phyloP scores from a whole-genome alignment of 2,888 invertebrate species.

The Apoderus coryli region DNA sequence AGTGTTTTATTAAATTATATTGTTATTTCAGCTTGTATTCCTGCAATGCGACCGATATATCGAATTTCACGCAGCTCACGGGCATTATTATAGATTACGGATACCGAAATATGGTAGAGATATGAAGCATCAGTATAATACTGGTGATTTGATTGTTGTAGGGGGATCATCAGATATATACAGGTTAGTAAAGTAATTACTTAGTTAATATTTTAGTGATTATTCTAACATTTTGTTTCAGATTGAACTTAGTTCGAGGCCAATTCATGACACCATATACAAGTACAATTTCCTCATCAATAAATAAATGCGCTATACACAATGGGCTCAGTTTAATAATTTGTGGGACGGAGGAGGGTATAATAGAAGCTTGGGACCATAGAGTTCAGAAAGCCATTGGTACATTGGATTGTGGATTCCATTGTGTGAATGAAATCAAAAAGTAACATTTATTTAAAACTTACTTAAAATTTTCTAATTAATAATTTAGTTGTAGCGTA shows the following conservation, averaged over 20 bases:
- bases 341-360: constrained; percentile 80
- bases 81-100: constrained; percentile 76
- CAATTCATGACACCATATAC: constrained; percentile 78
- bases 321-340: constrained; percentile 75
- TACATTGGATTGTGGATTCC: constrained; percentile 68
- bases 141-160: constrained; percentile 85
- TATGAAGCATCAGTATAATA: constrained; percentile 75
- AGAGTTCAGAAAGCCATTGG: constrained; percentile 63
- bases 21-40: constrained; percentile 60
- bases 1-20: too few species aligned
- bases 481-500: constrained; percentile 40
- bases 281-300: constrained; percentile 50
- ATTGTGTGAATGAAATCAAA: constrained; percentile 40
- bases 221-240: too few species aligned
- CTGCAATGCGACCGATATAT: constrained; percentile 82
- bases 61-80: constrained; percentile 91
- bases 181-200: too few species aligned
- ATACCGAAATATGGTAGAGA: constrained; percentile 95
- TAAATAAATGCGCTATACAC: constrained; percentile 79
- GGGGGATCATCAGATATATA: constrained; percentile 72
- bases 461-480: constrained; percentile 12
- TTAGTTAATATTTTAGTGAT: constrained; percentile 9
- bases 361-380: constrained; percentile 95
- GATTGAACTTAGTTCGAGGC: constrained; percentile 90
- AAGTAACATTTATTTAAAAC: constrained; percentile 30